phyloP scores from a whole-genome alignment of 2,888 invertebrate species.

The Arrhopalites spinosus region DNA sequence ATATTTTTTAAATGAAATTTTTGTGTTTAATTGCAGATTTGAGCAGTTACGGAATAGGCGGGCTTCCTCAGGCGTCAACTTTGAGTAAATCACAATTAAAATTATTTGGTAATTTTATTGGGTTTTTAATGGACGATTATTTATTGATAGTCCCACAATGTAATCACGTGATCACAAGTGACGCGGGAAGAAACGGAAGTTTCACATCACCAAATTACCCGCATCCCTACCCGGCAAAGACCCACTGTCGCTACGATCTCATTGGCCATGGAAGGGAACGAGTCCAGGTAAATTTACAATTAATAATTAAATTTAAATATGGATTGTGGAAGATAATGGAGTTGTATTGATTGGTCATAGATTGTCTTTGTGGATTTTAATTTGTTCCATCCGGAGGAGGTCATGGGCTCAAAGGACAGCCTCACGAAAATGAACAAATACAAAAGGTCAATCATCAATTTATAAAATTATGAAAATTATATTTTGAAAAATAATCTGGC shows the following conservation, averaged over 20 bases:
- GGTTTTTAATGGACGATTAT: too few relatives aligned
- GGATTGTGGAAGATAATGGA: too few relatives aligned
- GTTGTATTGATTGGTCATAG: constrained; percentile 59
- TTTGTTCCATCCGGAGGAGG: constrained; percentile 67
- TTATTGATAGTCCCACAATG: constrained; percentile 51
- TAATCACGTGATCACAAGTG: constrained; percentile 62
- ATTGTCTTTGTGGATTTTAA: constrained; percentile 84
- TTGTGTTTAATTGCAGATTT: constrained; percentile 35
- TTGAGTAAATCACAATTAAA: constrained; percentile 41
- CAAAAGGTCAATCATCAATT: constrained; percentile 13
- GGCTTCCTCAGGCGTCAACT: constrained; percentile 54
- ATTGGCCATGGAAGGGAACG: constrained; percentile 82
- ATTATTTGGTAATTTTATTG: too few relatives aligned
- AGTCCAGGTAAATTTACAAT: constrained; percentile 66
- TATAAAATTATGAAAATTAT: neutral
- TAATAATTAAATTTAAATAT: too few relatives aligned
- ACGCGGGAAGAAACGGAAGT: constrained; percentile 80
- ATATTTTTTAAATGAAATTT: neutral
- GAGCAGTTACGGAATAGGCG: constrained; percentile 48
- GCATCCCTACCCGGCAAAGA: constrained; percentile 76
- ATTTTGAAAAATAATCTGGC: too few relatives aligned
- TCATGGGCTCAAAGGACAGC: neutral
- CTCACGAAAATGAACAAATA: constrained; percentile 18
- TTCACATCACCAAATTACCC: constrained; percentile 85
- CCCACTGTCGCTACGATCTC: constrained; percentile 88